Evolutionary conservation across 1,140 invertebrate genomes (phyloP).

Genomic region (Solenopsis invicta): DNA sequence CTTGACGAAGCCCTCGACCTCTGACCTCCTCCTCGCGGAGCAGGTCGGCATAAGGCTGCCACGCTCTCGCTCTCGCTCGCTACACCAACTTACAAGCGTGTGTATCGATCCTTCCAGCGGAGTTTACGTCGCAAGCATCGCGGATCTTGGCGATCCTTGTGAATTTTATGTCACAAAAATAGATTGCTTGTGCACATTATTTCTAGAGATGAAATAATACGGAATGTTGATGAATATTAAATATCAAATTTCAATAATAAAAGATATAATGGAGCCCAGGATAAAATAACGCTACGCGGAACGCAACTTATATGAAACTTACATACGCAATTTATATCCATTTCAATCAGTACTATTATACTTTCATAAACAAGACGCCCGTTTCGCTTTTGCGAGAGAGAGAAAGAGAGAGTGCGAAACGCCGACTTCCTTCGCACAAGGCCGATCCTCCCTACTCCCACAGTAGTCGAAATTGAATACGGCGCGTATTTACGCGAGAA

Average conservation of each 20-base stretch:
- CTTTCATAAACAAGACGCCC: conserved; percentile 38
- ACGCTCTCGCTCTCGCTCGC: conserved; percentile 25
- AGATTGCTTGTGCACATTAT: not conserved
- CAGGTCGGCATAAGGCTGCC: conserved; percentile 72
- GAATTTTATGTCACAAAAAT: conserved; percentile 11
- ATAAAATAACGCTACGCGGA: not conserved
- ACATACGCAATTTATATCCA: not conserved
- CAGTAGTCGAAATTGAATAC: conserved; percentile 52
- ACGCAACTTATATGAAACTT: not conserved
- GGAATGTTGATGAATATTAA: not conserved
- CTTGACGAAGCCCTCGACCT: conserved; percentile 82
- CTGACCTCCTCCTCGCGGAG: conserved; percentile 75
- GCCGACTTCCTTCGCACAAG: not conserved
- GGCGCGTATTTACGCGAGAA: conserved; percentile 38
- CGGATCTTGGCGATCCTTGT: conserved; percentile 34
- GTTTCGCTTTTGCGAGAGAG: conserved; percentile 18
- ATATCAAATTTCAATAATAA: not conserved
- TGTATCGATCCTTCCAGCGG: conserved; percentile 65
- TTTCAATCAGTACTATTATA: conserved; percentile 20
- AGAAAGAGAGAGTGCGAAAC: not conserved
- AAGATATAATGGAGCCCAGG: not conserved
- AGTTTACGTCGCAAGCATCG: conserved; percentile 56
- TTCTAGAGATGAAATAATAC: not conserved
- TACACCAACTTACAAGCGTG: conserved; percentile 51
- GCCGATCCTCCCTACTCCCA: conserved; percentile 10